Base-by-base conservation (phyloP, 2,888 invertebrate species). In the Eristalis pertinax region DNA sequence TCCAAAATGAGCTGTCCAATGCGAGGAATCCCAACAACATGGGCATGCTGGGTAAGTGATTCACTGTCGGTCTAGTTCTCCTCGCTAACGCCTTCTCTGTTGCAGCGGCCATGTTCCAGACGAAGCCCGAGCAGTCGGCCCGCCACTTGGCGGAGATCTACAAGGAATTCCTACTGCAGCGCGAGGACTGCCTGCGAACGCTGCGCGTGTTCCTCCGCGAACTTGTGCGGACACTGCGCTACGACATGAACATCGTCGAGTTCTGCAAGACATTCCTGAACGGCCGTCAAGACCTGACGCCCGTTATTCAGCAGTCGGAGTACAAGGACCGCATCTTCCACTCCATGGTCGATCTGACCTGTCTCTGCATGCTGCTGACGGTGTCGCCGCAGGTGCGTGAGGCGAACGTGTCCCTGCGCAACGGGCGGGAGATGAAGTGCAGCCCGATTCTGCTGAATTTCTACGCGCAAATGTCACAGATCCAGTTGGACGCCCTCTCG, bases 21-120 rank as follows among this genome's bases (percentile, higher is more conserved):
- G 96, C 96, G 35, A 95, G 99, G 82, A 98, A 98, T 93, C 97
- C 98, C 0, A 99, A 98, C 94, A 99, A 99, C 93, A 97, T 99
- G 96, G 96, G 97, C 13, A 96, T 99, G 93, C 94, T 99, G 19
- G 93, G 93, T 93, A 82, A 90, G 90, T 89, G 13, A 22, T 43
- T 5, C 3, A 13, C 26, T 1, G 26, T 26, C n/a, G n/a, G n/a
- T n/a, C 24, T 41, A 35, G 26, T n/a, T 64, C 24, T n/a, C 4
- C 58, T 5, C 10, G 1, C 10, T 5, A 5, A 8, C 8, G 10
- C 5, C 19, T 4, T 22, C n/a, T 62, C 38, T 67, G 26, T 90
- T 89, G 35, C 81, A 93, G 96, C 96, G 2, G 97, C 97, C 11
- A 96, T 99, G 93, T 97, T 99, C 91, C 97, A 97, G 93, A 96